Evolutionary conservation across 2,113 vertebrate genomes (phyloP).

Genomic region (Cathartes aura): DNA sequence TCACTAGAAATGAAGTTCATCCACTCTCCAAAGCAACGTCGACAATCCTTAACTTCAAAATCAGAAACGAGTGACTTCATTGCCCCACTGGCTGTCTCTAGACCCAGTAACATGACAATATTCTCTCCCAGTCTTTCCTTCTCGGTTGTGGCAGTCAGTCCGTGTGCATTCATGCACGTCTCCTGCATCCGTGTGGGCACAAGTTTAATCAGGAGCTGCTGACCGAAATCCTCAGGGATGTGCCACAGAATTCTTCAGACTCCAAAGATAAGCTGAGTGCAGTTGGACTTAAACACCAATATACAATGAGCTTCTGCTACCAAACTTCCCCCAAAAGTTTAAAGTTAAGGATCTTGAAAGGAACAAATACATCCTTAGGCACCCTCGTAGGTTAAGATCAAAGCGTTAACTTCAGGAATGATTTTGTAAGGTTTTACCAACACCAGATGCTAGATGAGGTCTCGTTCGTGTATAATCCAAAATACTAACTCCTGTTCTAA

Average conservation of each 20-base stretch:
- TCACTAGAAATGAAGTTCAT: not conserved
- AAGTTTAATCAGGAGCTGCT: not conserved
- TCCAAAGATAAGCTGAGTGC: not conserved
- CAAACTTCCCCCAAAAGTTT: not conserved
- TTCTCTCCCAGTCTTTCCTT: not conserved
- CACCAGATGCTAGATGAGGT: not conserved
- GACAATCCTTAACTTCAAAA: conserved; percentile 27
- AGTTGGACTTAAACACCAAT: not conserved
- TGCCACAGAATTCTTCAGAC: not conserved
- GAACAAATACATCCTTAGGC: rapidly evolving
- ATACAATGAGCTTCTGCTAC: not conserved
- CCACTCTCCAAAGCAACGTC: not conserved
- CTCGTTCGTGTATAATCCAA: not conserved
- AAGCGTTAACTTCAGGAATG: not conserved
- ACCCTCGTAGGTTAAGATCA: not conserved
- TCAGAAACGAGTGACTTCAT: conserved; percentile 1
- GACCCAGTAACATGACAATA: not conserved
- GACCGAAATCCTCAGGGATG: not conserved
- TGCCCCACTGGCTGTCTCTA: conserved; percentile 1
- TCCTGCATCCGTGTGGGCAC: not conserved
- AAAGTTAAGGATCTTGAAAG: not conserved
- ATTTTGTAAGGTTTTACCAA: not conserved
- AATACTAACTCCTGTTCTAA: conserved; percentile 84
- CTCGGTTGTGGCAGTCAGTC: not conserved
- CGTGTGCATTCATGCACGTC: not conserved